Evolutionary conservation across 2,888 invertebrate genomes (phyloP).

Genomic region (Eupelmus urozonus): DNA sequence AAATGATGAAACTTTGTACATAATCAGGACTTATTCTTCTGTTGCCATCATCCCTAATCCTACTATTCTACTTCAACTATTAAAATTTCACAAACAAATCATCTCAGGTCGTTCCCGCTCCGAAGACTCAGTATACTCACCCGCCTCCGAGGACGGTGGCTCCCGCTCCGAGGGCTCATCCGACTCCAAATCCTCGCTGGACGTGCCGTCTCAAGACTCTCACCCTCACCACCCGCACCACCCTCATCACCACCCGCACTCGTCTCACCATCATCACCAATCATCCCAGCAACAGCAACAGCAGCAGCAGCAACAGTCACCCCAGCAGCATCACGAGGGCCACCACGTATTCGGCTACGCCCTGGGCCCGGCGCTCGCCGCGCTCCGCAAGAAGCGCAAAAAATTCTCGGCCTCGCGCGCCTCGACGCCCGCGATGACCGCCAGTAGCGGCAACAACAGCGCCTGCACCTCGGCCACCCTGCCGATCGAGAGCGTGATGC

Average conservation of each 20-base stretch:
- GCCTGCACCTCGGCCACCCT: constrained; percentile 63
- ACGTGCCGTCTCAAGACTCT: constrained; percentile 70
- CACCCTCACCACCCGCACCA: constrained; percentile 67
- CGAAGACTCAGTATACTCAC: constrained; percentile 89
- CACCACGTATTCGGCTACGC: constrained; percentile 72
- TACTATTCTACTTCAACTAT: too few relatives aligned
- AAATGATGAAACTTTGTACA: too few relatives aligned
- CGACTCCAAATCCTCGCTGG: constrained; percentile 85
- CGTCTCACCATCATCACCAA: constrained; percentile 64
- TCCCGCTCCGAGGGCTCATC: constrained; percentile 82
- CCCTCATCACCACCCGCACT: constrained; percentile 63
- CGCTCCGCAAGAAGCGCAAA: constrained; percentile 88
- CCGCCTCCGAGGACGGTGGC: constrained; percentile 83
- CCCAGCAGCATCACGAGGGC: constrained; percentile 63
- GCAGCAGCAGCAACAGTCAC: constrained; percentile 37
- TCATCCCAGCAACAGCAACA: constrained; percentile 61
- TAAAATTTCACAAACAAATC: neutral
- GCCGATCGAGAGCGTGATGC: constrained; percentile 60
- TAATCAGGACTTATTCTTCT: too few relatives aligned
- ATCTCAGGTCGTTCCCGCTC: constrained; percentile 80
- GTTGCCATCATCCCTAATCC: too few relatives aligned
- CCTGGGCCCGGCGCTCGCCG: constrained; percentile 81
- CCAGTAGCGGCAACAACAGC: constrained; percentile 74
- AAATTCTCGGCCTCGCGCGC: constrained; percentile 90
- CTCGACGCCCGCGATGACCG: constrained; percentile 79